A percentile compares a stretch with the other conserved stretches of the same genome.
phyloP scores from a whole-genome alignment of 1,140 invertebrate species.

The Papilio aristodemus region DNA sequence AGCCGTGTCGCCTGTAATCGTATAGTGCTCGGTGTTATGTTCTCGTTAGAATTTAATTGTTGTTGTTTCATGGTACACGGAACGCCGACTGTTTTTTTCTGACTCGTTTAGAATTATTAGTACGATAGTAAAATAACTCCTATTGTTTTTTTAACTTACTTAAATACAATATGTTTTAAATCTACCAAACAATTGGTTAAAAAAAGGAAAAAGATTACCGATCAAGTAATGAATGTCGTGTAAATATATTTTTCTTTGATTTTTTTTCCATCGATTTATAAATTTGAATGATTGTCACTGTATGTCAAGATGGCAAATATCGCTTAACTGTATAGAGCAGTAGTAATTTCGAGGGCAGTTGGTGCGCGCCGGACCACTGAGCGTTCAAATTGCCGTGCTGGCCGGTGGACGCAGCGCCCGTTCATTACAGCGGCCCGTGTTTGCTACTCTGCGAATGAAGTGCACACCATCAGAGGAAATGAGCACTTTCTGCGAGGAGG shows the following conservation, averaged over 20 bases:
- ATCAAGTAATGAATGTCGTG: too few species aligned
- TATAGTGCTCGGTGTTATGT: conserved; percentile 11
- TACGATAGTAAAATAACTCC: too few species aligned
- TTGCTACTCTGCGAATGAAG: conserved; percentile 70
- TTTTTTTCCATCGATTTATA: background rate
- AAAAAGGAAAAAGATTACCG: too few species aligned
- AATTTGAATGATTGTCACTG: background rate
- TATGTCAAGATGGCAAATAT: background rate
- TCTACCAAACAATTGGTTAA: too few species aligned
- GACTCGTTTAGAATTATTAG: too few species aligned
- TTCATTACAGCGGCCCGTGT: conserved; percentile 63
- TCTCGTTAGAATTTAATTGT: conserved; percentile 24
- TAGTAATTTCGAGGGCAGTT: conserved; percentile 72
- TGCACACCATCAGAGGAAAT: conserved; percentile 64
- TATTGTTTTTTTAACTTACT: too few species aligned
- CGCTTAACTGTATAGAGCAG: conserved; percentile 43
- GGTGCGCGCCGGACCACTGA: conserved; percentile 66
- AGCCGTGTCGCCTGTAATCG: conserved; percentile 7
- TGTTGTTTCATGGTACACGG: conserved; percentile 4
- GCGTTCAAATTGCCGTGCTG: conserved; percentile 74
- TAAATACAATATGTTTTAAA: too few species aligned
- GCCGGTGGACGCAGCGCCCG: conserved; percentile 52
- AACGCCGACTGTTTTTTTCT: background rate
- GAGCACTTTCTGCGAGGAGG: conserved; percentile 63
- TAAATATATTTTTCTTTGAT: too few species aligned